Evolutionary conservation across 1,140 invertebrate genomes (phyloP).

Genomic region (Drosophila melanica): DNA sequence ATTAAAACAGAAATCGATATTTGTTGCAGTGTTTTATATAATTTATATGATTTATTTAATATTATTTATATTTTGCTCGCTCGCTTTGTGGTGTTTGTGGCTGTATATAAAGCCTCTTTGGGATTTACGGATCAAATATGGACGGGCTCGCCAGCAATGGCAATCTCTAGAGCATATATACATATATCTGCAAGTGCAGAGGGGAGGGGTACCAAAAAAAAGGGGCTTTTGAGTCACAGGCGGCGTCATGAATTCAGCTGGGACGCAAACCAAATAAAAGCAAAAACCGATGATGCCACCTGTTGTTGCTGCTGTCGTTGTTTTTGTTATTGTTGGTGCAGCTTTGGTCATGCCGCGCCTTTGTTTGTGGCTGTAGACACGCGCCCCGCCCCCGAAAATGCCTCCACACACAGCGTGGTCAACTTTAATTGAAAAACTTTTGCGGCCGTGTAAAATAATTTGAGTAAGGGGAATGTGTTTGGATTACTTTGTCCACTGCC

Average conservation of each 20-base stretch:
- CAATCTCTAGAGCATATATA: too few species aligned
- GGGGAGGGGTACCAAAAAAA: background rate
- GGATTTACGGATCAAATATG: too few species aligned
- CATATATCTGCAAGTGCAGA: too few species aligned
- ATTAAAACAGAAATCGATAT: too few species aligned
- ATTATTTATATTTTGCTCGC: too few species aligned
- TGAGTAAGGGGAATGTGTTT: background rate
- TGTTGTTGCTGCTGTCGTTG: constrained; percentile 13
- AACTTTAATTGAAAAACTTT: constrained; percentile 49
- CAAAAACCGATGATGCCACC: background rate
- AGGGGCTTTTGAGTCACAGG: background rate
- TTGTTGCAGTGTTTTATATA: too few species aligned
- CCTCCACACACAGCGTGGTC: background rate
- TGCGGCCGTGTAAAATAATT: constrained; percentile 16
- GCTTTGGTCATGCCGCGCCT: constrained; percentile 2
- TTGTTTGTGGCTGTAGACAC: constrained; percentile 3
- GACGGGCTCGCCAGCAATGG: too few species aligned
- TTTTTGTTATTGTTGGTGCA: background rate
- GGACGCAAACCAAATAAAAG: constrained; percentile 21
- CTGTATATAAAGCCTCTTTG: too few species aligned
- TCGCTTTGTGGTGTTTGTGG: too few species aligned
- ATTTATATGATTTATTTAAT: too few species aligned
- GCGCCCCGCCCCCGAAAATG: background rate
- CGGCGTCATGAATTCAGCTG: constrained; percentile 1
- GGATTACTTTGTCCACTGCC: too few species aligned